Percentiles rank a stretch among this genome's conserved stretches.
Evolutionary conservation across 2,113 vertebrate species (phyloP).

Genomic region (Notothenia rossii): DNA sequence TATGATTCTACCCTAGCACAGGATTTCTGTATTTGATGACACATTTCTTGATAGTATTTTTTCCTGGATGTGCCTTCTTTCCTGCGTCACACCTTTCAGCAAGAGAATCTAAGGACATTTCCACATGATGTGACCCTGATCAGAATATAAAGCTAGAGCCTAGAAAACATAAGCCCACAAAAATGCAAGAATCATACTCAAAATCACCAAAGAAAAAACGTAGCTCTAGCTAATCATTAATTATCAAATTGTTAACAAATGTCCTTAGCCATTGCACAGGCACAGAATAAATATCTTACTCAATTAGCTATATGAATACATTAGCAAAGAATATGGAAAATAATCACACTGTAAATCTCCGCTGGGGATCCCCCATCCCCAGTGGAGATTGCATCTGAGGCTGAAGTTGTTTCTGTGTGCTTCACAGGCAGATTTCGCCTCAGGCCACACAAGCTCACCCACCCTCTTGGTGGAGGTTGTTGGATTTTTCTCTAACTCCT

Average conservation of each 20-base stretch:
- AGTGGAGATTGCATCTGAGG: background rate
- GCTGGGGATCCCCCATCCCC: background rate
- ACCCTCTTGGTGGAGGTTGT: background rate
- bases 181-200: background rate
- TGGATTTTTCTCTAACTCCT: no score
- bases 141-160: background rate
- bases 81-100: background rate
- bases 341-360: background rate
- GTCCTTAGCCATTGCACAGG: background rate
- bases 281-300: background rate
- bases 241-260: background rate
- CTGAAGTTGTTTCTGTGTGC: background rate
- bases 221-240: background rate
- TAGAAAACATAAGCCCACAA: background rate
- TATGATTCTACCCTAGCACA: background rate
- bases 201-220: background rate
- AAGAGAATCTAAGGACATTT: background rate
- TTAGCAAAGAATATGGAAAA: background rate
- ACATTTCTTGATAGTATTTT: background rate
- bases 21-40: background rate
- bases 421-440: no score
- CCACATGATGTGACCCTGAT: background rate
- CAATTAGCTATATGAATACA: background rate
- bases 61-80: background rate
- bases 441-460: no score